Base-by-base conservation (phyloP, 1,140 invertebrate genomes). In the Formica exsecta region DNA sequence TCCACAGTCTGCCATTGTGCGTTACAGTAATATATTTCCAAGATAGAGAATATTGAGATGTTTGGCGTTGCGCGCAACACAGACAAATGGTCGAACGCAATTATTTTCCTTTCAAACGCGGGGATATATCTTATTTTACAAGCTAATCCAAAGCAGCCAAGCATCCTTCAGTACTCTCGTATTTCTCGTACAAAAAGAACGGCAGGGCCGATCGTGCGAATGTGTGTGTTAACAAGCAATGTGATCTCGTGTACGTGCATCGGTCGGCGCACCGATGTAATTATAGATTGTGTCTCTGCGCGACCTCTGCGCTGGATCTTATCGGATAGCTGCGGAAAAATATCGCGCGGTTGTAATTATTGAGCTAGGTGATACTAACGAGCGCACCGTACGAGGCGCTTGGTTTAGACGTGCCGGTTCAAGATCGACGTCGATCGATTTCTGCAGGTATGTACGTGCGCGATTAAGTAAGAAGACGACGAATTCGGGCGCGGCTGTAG, bases 241-340 rank as follows among this genome's bases (percentile, higher is more conserved):
- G 62, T 75, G 76, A 36, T 16, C 48, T 54, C 44, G 76, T 57
- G 25, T 70, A 64, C 22, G 74, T 85, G 85, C 79, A 87, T 90
- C 81, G 85, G 85, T 88, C 84, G 85, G 85, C 85, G 87, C 88
- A 77, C 88, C 91, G 93, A 94, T 94, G 93, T 93, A 94, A 94
- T 94, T 94, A 94, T 94, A 94, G 93, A 94, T 94, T 94, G 65
- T 93, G 94, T 94, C 93, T 93, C 91, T 92, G 92, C 71, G 89
- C 89, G 92, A 93, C 93, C 93, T 90, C 86, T 92, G 93, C 80
- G 87, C 92, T 89, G 74, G 86, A 89, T 86, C 88, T 93, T 94
- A 93, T 94, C 93, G 80, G 68, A 62, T 54, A 48, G 89, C 89
- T 76, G 90, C 80, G 85, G 57, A 93, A 93, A 93, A 92, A 88